phyloP scores from a whole-genome alignment of 2,113 vertebrate genomes.

The Microcebus griseorufus region DNA sequence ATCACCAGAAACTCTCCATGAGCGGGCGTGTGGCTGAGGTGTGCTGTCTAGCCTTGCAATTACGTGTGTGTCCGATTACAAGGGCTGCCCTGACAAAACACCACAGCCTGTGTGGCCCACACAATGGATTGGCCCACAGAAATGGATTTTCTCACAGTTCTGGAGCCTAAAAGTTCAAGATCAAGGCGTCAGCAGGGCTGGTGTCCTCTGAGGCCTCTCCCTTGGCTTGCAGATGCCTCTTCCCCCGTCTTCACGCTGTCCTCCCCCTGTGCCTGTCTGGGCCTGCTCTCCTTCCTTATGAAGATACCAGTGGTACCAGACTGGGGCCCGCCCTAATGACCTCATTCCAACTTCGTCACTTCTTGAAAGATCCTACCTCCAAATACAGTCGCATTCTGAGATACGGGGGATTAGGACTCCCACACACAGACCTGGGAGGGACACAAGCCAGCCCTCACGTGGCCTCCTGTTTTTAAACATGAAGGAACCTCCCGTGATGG shows the following conservation, averaged over 20 bases:
- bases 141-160: not conserved
- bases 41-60: not conserved
- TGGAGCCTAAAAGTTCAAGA: not conserved
- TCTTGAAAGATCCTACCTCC: not conserved
- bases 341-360: not conserved
- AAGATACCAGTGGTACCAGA: not conserved
- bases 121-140: no score
- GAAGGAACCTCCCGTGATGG: not conserved
- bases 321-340: not conserved
- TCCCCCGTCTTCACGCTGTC: not conserved
- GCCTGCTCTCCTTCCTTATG: not conserved
- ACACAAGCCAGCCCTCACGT: no score
- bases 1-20: not conserved
- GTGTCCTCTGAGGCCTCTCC: no score
- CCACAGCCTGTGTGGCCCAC: not conserved
- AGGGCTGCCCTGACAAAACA: not conserved
- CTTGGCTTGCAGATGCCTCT: not conserved
- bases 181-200: not conserved
- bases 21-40: not conserved
- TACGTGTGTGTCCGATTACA: not conserved
- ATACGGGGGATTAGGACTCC: not conserved
- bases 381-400: not conserved
- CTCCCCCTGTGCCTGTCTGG: not conserved
- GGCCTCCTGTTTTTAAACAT: not conserved
- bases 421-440: not conserved